Base-by-base conservation (phyloP, 2,113 vertebrate genomes). In the Serilophus lunatus region DNA sequence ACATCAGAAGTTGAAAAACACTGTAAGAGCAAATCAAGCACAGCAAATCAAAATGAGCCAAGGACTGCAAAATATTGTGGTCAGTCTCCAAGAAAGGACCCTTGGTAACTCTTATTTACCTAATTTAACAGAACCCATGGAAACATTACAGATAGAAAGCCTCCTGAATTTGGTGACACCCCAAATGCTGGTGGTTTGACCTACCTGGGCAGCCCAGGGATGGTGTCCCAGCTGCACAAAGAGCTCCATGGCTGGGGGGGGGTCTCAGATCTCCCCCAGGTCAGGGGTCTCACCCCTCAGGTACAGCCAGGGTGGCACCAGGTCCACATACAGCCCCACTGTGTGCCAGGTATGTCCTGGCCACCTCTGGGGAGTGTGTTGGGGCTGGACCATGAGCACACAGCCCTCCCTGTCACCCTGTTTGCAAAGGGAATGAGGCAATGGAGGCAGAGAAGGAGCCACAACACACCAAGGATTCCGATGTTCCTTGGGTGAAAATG, bases 291-390 rank as follows among this genome's bases (percentile, higher is more conserved):
- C 40, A 4, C 17, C 57, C 57, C 49, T 38, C 44, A 17, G 5
- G 17, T 3, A 20, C 50, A 45, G 31, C 1, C 10, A 38, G 59
- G 38, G 69, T 38, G 49, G 18, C 12, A 1, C 10, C 1, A 2
- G 36, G 36, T 2, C 2, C 56, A 25, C 20, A 20, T 31, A 24
- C 36, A 31, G 59, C 14, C 44, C 8, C 19, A n/a, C 50, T 24
- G 49, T 1, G 4, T 4, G 31, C 40, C 64, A 31, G 19, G 5
- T 1, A 19, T 5, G 40, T 28, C 74, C 87, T 18, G 57, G 51
- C 26, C 47, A 4, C 28, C 74, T 13, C 40, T 12, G 1, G 2
- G 15, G 71, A 1, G 6, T 2, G 8, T 33, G 56, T 1, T 42
- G 51, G 83, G 63, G 19, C 26, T 6, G 45, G 33, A 3, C 61